phyloP scores from a whole-genome alignment of 92 coral and sea anemone genomes.

The Epizoanthus scotinus region DNA sequence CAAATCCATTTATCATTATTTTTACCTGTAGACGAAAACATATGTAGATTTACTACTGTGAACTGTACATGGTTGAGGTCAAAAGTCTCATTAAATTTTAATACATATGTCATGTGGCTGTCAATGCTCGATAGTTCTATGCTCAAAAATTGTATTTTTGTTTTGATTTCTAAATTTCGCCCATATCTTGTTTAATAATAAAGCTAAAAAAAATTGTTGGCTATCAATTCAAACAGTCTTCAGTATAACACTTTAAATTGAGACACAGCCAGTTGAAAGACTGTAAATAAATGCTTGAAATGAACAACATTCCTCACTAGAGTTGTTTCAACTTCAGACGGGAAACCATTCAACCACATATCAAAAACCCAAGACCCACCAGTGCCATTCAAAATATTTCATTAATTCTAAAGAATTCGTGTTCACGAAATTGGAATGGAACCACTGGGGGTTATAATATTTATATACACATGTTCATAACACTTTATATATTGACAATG shows the following conservation, averaged over 20 bases:
- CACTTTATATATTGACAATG: background rate
- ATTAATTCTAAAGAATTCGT: background rate
- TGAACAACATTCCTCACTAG: conserved; percentile 20
- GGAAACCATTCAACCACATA: background rate
- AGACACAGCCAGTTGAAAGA: too few species aligned
- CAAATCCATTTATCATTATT: background rate
- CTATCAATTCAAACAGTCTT: too few species aligned
- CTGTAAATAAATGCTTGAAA: conserved; percentile 15
- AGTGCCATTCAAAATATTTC: background rate
- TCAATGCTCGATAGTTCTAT: background rate
- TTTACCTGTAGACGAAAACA: background rate
- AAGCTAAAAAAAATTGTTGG: too few species aligned
- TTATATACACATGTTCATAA: background rate
- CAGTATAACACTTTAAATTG: too few species aligned
- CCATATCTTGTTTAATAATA: too few species aligned
- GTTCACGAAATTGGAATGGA: background rate
- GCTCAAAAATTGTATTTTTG: background rate
- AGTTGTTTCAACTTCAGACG: background rate
- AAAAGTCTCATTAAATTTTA: background rate
- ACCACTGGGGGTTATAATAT: background rate
- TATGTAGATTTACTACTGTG: background rate
- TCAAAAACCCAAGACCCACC: background rate
- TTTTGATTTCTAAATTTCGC: background rate
- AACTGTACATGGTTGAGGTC: background rate
- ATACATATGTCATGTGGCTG: background rate